Base-by-base conservation (phyloP, 2,888 invertebrate genomes). In the Lithophane semibrunnea region DNA sequence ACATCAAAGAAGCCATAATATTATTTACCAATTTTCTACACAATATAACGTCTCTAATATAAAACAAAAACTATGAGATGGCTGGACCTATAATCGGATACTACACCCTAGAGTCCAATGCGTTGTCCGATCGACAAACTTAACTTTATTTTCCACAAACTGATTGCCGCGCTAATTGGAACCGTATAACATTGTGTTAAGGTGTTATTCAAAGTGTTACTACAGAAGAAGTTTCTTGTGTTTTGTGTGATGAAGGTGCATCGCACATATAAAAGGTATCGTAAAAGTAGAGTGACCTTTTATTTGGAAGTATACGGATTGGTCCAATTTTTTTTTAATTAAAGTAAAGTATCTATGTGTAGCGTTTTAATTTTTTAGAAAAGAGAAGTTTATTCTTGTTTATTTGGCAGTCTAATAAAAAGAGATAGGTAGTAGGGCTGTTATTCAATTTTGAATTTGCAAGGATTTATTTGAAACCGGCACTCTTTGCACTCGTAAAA, bases 31-130 rank as follows among this genome's bases (percentile, higher is more conserved):
- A 60, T 66, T 58, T 70, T 76, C 73, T 82, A 37, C 37, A 75
- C 47, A 44, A 65, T n/a, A 61, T 68, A 75, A 66, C 78, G 74
- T 70, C 75, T 79, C 81, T 80, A 82, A 87, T 88, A 89, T 88
- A 86, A 87, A 89, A 83, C 86, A 89, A 91, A 92, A 92, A 92
- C 88, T 89, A 89, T 79, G 82, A 83, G 88, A 87, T 82, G 82
- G 70, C 82, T 79, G 80, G 86, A 86, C 88, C 88, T 87, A 84
- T 85, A 88, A 84, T 79, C 70, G 75, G 77, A 65, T 83, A 90
- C 73, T 76, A 87, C 82, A 79, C 91, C 88, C 89, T 64, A 63
- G 92, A 89, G 93, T 77, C 77, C 89, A 86, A 91, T 90, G 89
- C 86, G 89, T 90, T 85, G 88, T 88, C 88, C 86, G 75, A 84